Evolutionary conservation across 2,113 vertebrate genomes (phyloP).

Genomic region (Mus spicilegus): DNA sequence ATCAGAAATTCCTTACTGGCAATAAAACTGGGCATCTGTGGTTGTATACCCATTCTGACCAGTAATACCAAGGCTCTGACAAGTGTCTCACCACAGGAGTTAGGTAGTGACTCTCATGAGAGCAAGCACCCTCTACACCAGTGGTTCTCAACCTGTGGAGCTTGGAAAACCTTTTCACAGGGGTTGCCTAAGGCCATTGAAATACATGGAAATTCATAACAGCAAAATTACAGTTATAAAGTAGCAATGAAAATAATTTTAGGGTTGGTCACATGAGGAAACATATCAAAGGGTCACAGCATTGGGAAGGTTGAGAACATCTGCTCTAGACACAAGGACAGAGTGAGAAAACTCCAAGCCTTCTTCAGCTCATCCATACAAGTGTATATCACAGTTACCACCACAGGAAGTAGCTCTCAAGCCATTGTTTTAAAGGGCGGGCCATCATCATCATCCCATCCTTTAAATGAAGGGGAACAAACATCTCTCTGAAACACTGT

Average conservation of each 20-base stretch:
- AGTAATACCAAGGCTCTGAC: not conserved
- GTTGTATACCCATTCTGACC: not conserved
- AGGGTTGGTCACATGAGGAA: not conserved
- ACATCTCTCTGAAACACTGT: not conserved
- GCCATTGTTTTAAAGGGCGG: not conserved
- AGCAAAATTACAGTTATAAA: not conserved
- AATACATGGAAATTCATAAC: not conserved
- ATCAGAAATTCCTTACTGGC: not conserved
- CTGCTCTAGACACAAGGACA: not conserved
- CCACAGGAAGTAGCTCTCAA: not conserved
- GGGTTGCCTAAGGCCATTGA: not conserved
- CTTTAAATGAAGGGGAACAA: not conserved
- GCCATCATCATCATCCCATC: not conserved
- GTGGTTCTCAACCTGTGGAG: not conserved
- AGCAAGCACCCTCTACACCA: not conserved
- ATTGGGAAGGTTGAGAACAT: not conserved
- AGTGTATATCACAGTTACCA: not conserved
- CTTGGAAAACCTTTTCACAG: not conserved
- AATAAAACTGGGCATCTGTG: not conserved
- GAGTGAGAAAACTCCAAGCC: not conserved
- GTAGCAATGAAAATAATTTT: not conserved
- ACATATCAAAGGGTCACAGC: not conserved
- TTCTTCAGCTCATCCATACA: not conserved
- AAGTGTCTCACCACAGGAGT: not conserved
- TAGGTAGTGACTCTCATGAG: not conserved